Conservation (phyloP, 2,113 vertebrate genomes). For the Nestor notabilis region DNA sequence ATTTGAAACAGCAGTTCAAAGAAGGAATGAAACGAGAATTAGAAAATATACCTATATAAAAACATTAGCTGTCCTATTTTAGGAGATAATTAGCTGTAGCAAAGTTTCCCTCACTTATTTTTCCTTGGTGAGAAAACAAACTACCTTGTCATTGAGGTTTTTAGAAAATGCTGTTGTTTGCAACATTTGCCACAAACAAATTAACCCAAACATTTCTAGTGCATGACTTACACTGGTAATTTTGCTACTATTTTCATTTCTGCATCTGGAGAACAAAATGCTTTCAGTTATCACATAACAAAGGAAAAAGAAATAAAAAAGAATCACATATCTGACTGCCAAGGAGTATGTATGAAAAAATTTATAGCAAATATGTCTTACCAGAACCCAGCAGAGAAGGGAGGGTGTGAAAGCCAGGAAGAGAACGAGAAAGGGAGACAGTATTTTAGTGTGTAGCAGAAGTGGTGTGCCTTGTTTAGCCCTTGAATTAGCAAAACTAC, state of each 20-base stretch:
- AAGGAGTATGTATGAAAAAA: background rate
- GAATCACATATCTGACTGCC: background rate
- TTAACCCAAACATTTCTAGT: background rate
- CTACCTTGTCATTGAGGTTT: constrained; percentile 1
- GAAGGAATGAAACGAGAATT: background rate
- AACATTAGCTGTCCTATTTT: constrained; percentile 21
- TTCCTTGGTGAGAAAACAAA: background rate
- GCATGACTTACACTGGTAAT: background rate
- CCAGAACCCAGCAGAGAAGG: background rate
- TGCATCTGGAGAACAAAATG: background rate
- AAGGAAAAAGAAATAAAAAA: background rate
- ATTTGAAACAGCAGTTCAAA: background rate
- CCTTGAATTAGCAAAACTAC: background rate
- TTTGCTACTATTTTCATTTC: background rate
- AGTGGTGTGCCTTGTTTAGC: background rate
- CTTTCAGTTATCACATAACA: background rate
- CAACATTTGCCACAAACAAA: background rate
- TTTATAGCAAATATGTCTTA: background rate
- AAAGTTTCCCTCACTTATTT: background rate
- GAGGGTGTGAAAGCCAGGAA: background rate
- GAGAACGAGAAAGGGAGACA: background rate
- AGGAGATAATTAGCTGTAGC: constrained; percentile 24
- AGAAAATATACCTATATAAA: background rate
- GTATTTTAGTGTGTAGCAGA: background rate
- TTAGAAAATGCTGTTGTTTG: constrained; percentile 38